Evolutionary conservation across 2,888 invertebrate genomes (phyloP).

Genomic region (Cheilosia grossa): DNA sequence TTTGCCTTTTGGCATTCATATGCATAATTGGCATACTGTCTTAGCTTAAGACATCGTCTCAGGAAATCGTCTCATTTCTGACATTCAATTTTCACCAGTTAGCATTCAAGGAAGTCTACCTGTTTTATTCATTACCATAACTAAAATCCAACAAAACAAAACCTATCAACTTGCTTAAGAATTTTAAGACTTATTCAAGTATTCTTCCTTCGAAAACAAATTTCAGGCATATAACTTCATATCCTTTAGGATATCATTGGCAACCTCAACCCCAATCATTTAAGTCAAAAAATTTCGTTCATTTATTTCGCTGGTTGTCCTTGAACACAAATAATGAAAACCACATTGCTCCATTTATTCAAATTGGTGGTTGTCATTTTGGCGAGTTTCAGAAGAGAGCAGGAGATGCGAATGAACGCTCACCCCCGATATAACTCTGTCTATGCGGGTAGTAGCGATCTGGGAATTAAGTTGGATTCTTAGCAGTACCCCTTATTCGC

Average conservation of each 20-base stretch:
- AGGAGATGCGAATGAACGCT: background rate
- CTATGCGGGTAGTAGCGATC: background rate
- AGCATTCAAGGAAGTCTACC: no score
- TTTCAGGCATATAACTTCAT: conserved; percentile 1
- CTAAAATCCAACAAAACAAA: no score
- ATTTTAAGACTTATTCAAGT: conserved; percentile 19
- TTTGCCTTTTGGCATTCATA: no score
- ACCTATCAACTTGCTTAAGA: background rate
- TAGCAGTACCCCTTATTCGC: background rate
- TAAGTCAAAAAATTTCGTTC: conserved; percentile 4
- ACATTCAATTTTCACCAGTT: no score
- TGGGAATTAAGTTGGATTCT: background rate
- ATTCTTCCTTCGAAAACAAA: background rate
- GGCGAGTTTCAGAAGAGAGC: background rate
- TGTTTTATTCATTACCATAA: no score
- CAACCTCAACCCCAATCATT: conserved; percentile 16
- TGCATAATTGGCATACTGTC: no score
- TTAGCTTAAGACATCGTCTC: no score
- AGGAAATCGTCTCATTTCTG: no score
- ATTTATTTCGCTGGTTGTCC: conserved; percentile 20
- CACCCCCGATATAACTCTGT: conserved; percentile 1
- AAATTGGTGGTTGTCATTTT: conserved; percentile 18
- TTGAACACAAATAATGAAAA: conserved; percentile 14
- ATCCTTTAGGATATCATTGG: conserved; percentile 9
- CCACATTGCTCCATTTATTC: conserved; percentile 31